A percentile compares a stretch with the other conserved stretches of the same genome.
Evolutionary conservation across 2,113 vertebrate species (phyloP).

Genomic region (Acanthisitta chloris): DNA sequence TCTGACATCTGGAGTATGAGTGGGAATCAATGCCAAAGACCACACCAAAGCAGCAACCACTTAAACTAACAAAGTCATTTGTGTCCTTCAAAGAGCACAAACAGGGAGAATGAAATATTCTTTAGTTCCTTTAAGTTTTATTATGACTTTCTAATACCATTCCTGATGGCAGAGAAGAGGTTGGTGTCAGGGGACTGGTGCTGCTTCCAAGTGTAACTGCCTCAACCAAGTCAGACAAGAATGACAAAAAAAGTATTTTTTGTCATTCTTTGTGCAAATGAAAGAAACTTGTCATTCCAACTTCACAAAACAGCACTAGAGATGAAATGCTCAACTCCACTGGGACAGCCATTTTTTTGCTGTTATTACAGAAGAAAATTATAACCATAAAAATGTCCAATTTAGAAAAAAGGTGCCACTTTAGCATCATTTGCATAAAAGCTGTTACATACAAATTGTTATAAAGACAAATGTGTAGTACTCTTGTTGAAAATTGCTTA

Average conservation of each 20-base stretch:
- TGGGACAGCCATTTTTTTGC: slow-evolving; percentile 87
- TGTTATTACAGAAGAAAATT: slow-evolving; percentile 95
- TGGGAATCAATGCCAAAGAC: slow-evolving; percentile 42
- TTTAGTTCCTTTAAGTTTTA: slow-evolving; percentile 21
- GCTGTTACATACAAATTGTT: slow-evolving; percentile 92
- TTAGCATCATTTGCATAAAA: slow-evolving; percentile 96
- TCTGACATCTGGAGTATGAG: slow-evolving; percentile 45
- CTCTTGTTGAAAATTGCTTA: slow-evolving; percentile 86
- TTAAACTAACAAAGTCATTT: slow-evolving; percentile 58
- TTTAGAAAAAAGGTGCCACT: slow-evolving; percentile 88
- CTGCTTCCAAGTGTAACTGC: slow-evolving; percentile 56
- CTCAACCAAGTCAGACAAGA: slow-evolving; percentile 55
- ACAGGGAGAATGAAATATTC: background rate
- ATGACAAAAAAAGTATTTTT: slow-evolving; percentile 71
- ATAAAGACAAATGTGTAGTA: slow-evolving; percentile 91
- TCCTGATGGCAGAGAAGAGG: slow-evolving; percentile 40
- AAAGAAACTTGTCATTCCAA: slow-evolving; percentile 98
- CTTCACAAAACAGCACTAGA: slow-evolving; percentile 86
- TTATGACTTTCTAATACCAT: slow-evolving; percentile 38
- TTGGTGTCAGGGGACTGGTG: slow-evolving; percentile 40
- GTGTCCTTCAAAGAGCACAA: slow-evolving; percentile 14
- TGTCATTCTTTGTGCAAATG: slow-evolving; percentile 87
- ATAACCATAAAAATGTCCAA: slow-evolving; percentile 94
- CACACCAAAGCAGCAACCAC: slow-evolving; percentile 27
- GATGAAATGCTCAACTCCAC: slow-evolving; percentile 89